Base-by-base conservation (phyloP, 2,113 vertebrate species). In the Myiagra hebetior region DNA sequence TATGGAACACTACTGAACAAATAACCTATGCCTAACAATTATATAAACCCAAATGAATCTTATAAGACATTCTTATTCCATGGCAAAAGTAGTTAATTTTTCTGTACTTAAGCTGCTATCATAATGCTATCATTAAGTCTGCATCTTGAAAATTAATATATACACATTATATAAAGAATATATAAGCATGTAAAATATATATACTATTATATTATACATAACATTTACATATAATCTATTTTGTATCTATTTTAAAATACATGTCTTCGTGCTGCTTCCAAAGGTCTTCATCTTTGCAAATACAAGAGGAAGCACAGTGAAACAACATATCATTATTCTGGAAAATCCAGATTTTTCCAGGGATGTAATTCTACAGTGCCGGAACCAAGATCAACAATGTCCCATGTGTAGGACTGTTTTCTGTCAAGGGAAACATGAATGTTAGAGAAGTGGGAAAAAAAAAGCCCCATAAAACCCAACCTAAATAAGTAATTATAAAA, bases 401-500 rank as follows among this genome's bases (percentile, higher is more conserved):
- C 55, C 19, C 44, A 50, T 3, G 14, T 28, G 42, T 14, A 67
- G 35, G 47, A 81, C 57, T 63, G 52, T 68, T 75, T 85, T 63
- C 56, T n/a, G 47, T 39, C 60, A 89, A 85, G 39, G 15, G 65
- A 67, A 85, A 93, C 44, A 82, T 5, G 18, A 30, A 75, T 84
- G 31, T 46, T 28, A 81, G 33, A 70, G 91, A 84, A 46, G 19
- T 4, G 10, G 14, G 33, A 27, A 2, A 70, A 86, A 70, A 86
- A 75, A 16, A 0, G 1, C 11, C 5, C 28, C 1, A 0, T 10
- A 78, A 69, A 16, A 15, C 22, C 19, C 55, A 89, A 60, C 33
- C 30, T 72, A 84, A 81, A 47, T 37, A 85, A 79, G 35, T 85
- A 21, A 76, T 55, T 39, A 77, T 19, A 46, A 89, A 75, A 94